phyloP scores from a whole-genome alignment of 2,888 invertebrate species.

The Ecliptopera silaceata region DNA sequence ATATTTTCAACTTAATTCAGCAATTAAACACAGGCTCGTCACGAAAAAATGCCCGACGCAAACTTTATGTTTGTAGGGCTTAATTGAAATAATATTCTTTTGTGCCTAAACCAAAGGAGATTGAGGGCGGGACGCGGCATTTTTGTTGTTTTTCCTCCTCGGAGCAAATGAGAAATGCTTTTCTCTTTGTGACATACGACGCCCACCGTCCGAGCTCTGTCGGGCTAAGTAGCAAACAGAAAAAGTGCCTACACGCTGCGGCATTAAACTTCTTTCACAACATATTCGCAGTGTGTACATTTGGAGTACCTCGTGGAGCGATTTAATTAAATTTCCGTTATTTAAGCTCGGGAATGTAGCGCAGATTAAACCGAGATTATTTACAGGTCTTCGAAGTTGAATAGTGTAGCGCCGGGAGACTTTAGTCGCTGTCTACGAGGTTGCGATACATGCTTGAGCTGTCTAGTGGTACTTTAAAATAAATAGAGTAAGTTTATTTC shows the following conservation, averaged over 20 bases:
- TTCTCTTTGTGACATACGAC: constrained; percentile 72
- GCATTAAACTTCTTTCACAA: constrained; percentile 37
- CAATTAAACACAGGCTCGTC: constrained; percentile 50
- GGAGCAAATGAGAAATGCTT: constrained; percentile 74
- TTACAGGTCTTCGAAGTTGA: constrained; percentile 35
- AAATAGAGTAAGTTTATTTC: constrained; percentile 44
- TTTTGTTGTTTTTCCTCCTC: constrained; percentile 66
- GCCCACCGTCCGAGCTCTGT: constrained; percentile 56
- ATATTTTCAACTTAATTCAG: constrained; percentile 41
- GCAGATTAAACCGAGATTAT: constrained; percentile 35
- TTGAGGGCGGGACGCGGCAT: constrained; percentile 64
- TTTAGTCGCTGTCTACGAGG: constrained; percentile 13
- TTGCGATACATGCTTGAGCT: constrained; percentile 19
- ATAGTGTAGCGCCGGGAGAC: constrained; percentile 26
- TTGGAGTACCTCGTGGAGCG: constrained; percentile 26
- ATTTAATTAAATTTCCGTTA: constrained; percentile 41
- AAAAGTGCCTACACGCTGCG: constrained; percentile 39
- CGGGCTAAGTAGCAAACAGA: constrained; percentile 52
- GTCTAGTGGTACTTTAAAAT: constrained; percentile 1
- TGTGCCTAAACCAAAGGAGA: constrained; percentile 67
- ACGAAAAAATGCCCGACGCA: constrained; percentile 47
- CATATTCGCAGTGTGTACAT: constrained; percentile 27
- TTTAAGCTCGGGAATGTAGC: constrained; percentile 37
- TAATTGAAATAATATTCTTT: constrained; percentile 78
- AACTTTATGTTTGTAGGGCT: constrained; percentile 54